A percentile compares a stretch with the other conserved stretches of the same genome.
Conservation (phyloP, 2,888 invertebrate species). For the Notocelia uddmanniana region DNA sequence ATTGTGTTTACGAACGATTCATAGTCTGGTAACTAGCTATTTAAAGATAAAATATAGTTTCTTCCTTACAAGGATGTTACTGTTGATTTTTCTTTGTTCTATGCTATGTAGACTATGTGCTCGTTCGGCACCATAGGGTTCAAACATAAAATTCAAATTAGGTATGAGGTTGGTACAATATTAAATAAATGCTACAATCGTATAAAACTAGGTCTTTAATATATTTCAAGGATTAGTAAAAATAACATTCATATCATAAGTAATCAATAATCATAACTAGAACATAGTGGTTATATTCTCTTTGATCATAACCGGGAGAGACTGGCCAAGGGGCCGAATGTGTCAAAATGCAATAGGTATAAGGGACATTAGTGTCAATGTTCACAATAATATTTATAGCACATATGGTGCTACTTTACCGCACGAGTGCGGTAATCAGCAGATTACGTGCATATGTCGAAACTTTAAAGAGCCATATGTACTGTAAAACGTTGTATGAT, state of each 20-base stretch:
- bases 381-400: neutral
- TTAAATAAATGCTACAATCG: constrained; percentile 20
- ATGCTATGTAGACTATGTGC: neutral
- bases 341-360: neutral
- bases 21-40: neutral
- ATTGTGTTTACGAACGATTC: constrained; percentile 33
- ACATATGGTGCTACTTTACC: no score
- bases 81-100: constrained; percentile 1
- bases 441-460: no score
- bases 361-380: neutral
- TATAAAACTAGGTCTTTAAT: constrained; percentile 35
- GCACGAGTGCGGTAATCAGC: no score
- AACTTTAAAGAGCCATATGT: no score
- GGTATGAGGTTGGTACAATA: neutral
- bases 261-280: no score
- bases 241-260: constrained; percentile 24
- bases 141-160: neutral
- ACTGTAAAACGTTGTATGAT: no score
- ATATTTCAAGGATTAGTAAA: constrained; percentile 27
- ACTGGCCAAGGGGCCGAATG: neutral
- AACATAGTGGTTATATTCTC: no score
- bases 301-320: constrained; percentile 12
- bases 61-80: neutral
- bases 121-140: no score
- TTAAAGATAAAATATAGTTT: constrained; percentile 1